These are phyloP conservation scores for Drosophila funebris DNA, from an alignment of 1,140 invertebrate species.

Conservation along the genomic window DNA sequence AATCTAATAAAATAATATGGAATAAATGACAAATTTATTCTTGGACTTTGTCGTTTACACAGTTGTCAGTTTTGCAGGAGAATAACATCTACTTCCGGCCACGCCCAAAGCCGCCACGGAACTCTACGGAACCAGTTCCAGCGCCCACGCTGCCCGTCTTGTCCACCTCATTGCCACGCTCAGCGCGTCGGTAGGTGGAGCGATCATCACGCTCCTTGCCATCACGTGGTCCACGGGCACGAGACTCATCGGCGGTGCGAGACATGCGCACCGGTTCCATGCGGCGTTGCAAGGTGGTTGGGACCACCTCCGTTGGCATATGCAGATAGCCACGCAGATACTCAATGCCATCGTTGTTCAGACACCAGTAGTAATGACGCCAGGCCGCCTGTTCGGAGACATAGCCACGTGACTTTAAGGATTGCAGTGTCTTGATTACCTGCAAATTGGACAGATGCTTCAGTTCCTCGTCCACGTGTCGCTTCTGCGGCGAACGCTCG, in stretches of 20 bases:
- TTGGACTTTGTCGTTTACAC: not conserved
- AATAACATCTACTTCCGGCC: not conserved
- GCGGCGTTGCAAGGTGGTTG: slow-evolving; percentile 29
- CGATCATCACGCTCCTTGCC: slow-evolving; percentile 25
- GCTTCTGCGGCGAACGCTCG: slow-evolving; percentile 14
- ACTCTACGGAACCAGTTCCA: slow-evolving; percentile 4
- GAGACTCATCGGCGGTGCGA: slow-evolving; percentile 10
- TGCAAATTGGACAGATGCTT: slow-evolving; percentile 30
- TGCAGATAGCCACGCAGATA: slow-evolving; percentile 20
- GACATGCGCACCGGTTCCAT: slow-evolving; percentile 23
- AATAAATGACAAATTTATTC: not conserved
- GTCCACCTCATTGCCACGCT: not conserved
- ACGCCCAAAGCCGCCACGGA: slow-evolving; percentile 17
- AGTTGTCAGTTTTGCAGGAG: not conserved
- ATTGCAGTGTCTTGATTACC: slow-evolving; percentile 39
- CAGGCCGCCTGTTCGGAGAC: slow-evolving; percentile 35
- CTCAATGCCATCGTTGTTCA: slow-evolving; percentile 41
- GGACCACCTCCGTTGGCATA: slow-evolving; percentile 30
- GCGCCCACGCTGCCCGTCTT: slow-evolving; percentile 8
- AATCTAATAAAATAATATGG: too few species aligned
- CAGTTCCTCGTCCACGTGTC: slow-evolving; percentile 17
- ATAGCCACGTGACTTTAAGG: slow-evolving; percentile 32
- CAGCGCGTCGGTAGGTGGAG: slow-evolving; percentile 9
- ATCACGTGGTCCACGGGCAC: not conserved
- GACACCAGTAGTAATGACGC: slow-evolving; percentile 39